A percentile compares a stretch with the other conserved stretches of the same genome.
phyloP scores from a whole-genome alignment of 2,888 invertebrate species.

The Tetragnatha montana region DNA sequence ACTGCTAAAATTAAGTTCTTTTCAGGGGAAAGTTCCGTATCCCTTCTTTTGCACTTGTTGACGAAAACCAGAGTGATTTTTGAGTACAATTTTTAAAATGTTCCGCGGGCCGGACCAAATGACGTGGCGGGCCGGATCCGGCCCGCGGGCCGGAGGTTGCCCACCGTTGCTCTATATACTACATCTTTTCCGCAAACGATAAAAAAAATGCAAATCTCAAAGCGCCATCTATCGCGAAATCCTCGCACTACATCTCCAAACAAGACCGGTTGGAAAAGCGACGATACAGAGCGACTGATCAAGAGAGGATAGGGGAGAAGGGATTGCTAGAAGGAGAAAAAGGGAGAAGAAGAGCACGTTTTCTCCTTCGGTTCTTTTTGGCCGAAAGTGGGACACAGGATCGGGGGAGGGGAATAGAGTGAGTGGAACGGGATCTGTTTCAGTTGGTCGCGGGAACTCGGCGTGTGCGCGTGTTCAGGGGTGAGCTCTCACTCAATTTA shows the following conservation, averaged over 20 bases:
- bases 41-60: too few relatives aligned
- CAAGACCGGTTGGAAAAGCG: slow-evolving; percentile 44
- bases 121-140: too few relatives aligned
- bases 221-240: slow-evolving; percentile 37
- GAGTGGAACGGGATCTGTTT: slow-evolving; percentile 29
- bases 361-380: slow-evolving; percentile 28
- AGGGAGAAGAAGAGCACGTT: slow-evolving; percentile 26
- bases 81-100: too few relatives aligned
- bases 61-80: too few relatives aligned
- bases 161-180: too few relatives aligned
- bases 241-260: slow-evolving; percentile 11
- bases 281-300: slow-evolving; percentile 15
- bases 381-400: slow-evolving; percentile 51
- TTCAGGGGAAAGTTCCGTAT: too few relatives aligned
- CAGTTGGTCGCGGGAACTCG: slow-evolving; percentile 51
- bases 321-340: slow-evolving; percentile 42
- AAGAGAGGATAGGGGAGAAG: slow-evolving; percentile 48
- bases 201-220: neutral
- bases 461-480: slow-evolving; percentile 29
- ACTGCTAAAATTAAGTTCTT: too few relatives aligned
- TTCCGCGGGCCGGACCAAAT: too few relatives aligned
- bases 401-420: slow-evolving; percentile 18
- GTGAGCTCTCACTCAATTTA: slow-evolving; percentile 30
- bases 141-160: too few relatives aligned
- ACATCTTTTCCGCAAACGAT: slow-evolving; percentile 5